A percentile compares a stretch with the other conserved stretches of the same genome.
Evolutionary conservation across 2,797 vertebrate species (phyloP).

Genomic region (Sebastes taczanowskii): DNA sequence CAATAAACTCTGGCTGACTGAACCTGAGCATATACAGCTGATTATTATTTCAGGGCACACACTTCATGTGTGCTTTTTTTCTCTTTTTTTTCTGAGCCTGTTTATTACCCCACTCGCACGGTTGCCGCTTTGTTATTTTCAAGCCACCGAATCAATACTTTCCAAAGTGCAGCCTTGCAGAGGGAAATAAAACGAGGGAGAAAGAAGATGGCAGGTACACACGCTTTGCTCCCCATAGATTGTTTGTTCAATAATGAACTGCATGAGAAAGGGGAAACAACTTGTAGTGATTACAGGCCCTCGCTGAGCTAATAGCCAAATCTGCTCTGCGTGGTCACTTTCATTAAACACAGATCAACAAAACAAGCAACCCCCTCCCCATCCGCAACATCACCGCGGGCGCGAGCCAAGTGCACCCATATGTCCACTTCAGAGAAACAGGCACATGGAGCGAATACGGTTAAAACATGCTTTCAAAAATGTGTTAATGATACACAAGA

Average conservation of each 20-base stretch:
- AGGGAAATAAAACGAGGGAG: constrained; percentile 63
- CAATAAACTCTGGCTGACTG: constrained; percentile 55
- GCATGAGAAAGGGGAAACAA: constrained; percentile 70
- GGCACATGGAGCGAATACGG: constrained; percentile 3
- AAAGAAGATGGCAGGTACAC: constrained; percentile 61
- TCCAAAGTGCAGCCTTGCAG: constrained; percentile 62
- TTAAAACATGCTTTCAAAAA: constrained; percentile 11
- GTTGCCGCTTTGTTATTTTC: constrained; percentile 76
- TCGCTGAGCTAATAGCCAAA: constrained; percentile 75
- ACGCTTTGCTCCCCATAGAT: constrained; percentile 52
- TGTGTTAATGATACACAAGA: constrained; percentile 11
- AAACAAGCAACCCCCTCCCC: constrained; percentile 44
- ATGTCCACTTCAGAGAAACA: constrained; percentile 20
- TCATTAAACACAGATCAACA: constrained; percentile 77
- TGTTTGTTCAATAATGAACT: constrained; percentile 78
- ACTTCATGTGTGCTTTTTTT: constrained; percentile 55
- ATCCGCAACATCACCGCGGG: neutral
- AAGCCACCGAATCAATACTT: constrained; percentile 76
- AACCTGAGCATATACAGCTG: constrained; percentile 65
- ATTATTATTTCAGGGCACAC: constrained; percentile 62
- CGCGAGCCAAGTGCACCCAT: constrained; percentile 3
- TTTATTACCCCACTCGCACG: constrained; percentile 59
- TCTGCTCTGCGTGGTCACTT: constrained; percentile 65
- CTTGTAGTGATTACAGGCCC: constrained; percentile 73
- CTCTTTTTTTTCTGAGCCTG: constrained; percentile 20